Conservation (phyloP, 2,113 vertebrate genomes). For the Theropithecus gelada region DNA sequence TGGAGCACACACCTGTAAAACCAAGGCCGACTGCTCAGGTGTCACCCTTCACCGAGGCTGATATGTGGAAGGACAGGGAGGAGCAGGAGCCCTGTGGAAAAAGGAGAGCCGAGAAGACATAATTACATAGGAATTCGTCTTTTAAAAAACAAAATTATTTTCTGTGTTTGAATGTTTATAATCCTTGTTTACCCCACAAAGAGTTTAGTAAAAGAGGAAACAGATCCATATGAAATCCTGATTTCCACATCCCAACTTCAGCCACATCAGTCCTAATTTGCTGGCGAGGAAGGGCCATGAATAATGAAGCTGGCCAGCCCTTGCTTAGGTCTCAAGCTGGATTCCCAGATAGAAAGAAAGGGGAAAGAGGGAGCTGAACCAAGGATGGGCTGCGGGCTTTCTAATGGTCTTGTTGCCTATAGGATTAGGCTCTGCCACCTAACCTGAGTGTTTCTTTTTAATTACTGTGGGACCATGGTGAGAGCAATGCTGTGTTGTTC, state of each 20-base stretch:
- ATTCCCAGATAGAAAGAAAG: background rate
- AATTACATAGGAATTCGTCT: background rate
- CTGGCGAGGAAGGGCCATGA: background rate
- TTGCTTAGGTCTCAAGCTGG: background rate
- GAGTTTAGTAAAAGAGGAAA: background rate
- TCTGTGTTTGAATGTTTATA: background rate
- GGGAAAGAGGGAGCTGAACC: background rate
- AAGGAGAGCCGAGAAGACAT: background rate
- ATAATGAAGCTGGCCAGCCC: background rate
- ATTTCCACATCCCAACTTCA: background rate
- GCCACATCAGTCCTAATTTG: background rate
- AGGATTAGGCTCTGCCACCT: background rate
- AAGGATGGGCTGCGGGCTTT: background rate
- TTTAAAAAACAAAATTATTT: background rate
- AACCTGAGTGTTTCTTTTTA: background rate
- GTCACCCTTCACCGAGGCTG: background rate
- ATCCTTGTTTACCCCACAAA: background rate
- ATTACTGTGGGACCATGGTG: background rate
- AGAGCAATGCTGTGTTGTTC: background rate
- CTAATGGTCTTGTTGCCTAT: background rate
- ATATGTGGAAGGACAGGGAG: background rate
- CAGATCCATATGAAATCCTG: background rate
- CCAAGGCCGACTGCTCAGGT: background rate
- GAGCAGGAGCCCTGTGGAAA: fast-evolving
- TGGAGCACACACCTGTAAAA: background rate